Base-by-base conservation (phyloP, 2,888 invertebrate genomes). In the Hedya salicella region DNA sequence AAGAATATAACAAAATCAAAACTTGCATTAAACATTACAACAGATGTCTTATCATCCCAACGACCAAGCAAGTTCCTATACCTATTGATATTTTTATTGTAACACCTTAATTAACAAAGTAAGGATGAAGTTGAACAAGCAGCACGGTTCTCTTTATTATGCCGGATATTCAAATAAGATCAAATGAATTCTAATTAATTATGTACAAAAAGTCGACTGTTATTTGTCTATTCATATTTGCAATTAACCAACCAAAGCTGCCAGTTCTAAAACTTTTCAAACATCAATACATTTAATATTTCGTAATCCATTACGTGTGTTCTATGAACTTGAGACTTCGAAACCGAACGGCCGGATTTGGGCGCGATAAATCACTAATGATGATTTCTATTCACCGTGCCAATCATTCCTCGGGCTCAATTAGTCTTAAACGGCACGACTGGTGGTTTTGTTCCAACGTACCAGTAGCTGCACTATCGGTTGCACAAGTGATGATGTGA, bases 271-370 rank as follows among this genome's bases (percentile, higher is more conserved):
- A 52, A 30, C 50, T 32, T 52, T 32, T 52, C 13, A 44, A 49
- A 49, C 5, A 40, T n/a, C n/a, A n/a, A n/a, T n/a, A n/a, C n/a
- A n/a, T n/a, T n/a, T n/a, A n/a, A n/a, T 14, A 46, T 59, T 65
- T 59, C 52, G 57, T 46, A 59, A 65, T 65, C 32, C 16, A 16
- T 44, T 56, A 16, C 59, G 57, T 59, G 50, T 39, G 30, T n/a
- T 40, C 39, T 48, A 53, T 60, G 53, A 60, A 60, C 65, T 65
- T 65, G 65, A 65, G 40, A 36, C 19, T 46, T 65, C 65, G 32
- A 52, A 53, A 2, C 21, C 14, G 3, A 56, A 42, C 19, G 42
- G 13, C 21, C 56, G 32, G 19, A 42, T 50, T 57, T 48, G 21
- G 19, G 21, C 21, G 16, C 57, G 50, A 63, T 56, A 56, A 44